Percentiles rank a stretch among this genome's conserved stretches.
Evolutionary conservation across 2,888 invertebrate genomes (phyloP).

Genomic region (Hemistola chrysoprasaria): DNA sequence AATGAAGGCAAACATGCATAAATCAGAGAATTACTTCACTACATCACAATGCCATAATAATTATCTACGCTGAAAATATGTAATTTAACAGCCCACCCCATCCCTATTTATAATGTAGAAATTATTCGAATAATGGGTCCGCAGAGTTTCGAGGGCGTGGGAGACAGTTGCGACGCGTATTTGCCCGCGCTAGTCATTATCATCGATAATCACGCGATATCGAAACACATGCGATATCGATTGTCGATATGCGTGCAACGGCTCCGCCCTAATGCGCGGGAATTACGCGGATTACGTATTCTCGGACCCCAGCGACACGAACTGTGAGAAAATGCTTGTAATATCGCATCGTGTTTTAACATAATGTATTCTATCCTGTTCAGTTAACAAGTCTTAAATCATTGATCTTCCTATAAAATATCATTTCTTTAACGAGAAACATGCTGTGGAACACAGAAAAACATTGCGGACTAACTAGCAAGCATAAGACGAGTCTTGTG

Average conservation of each 20-base stretch:
- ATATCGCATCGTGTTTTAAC: conserved; percentile 5
- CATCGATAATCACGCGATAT: conserved; percentile 76
- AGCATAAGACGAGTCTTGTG: conserved; percentile 6
- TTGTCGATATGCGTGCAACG: conserved; percentile 25
- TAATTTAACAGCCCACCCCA: conserved; percentile 9
- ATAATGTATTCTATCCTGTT: not conserved
- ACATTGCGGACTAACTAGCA: not conserved
- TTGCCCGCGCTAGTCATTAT: conserved; percentile 48
- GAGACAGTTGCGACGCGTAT: conserved; percentile 34
- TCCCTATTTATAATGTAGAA: conserved; percentile 26
- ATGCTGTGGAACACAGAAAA: no score
- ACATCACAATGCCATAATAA: not conserved
- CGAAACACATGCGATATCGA: conserved; percentile 40
- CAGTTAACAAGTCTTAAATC: no score
- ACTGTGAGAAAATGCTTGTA: conserved; percentile 8
- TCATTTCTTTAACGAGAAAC: no score
- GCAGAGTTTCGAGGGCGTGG: conserved; percentile 35
- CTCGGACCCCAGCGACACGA: conserved; percentile 7
- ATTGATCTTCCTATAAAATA: no score
- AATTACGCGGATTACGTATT: conserved; percentile 23
- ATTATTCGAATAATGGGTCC: conserved; percentile 34
- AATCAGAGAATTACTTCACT: no score
- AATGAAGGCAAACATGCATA: no score
- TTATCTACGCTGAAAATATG: conserved; percentile 11
- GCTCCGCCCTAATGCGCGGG: conserved; percentile 30